Percentiles rank a stretch among this genome's conserved stretches.
Conservation (phyloP, 1,140 invertebrate genomes). For the Drosophila sproati region DNA sequence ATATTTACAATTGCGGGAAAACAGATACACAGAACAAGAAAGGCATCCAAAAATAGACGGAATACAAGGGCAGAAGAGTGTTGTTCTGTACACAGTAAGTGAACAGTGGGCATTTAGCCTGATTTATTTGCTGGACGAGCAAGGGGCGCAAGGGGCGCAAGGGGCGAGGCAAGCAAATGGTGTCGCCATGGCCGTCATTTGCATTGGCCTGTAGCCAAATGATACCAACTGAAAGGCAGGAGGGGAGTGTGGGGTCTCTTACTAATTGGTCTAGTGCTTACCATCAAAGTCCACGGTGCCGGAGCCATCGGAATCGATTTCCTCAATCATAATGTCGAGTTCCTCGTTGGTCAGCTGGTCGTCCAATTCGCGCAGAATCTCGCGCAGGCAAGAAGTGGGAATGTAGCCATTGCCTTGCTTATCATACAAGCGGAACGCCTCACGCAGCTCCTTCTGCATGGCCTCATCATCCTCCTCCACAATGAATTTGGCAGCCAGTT, state of each 20-base stretch:
- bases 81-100: not conserved
- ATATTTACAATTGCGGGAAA: conserved; percentile 7
- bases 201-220: conserved; percentile 41
- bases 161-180: not conserved
- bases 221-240: conserved; percentile 34
- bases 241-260: not conserved
- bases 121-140: conserved; percentile 7
- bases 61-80: conserved; percentile 20
- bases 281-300: conserved; percentile 89
- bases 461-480: conserved; percentile 97
- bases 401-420: conserved; percentile 98
- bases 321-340: conserved; percentile 97
- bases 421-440: conserved; percentile 96
- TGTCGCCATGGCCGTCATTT: conserved; percentile 34
- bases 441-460: conserved; percentile 95
- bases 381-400: conserved; percentile 95
- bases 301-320: conserved; percentile 97
- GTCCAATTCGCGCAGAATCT: conserved; percentile 96
- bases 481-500: conserved; percentile 96
- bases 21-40: conserved; percentile 23
- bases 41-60: conserved; percentile 23
- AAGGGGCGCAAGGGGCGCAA: not conserved
- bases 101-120: conserved; percentile 4
- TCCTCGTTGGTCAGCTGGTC: conserved; percentile 96
- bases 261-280: conserved; percentile 79